Evolutionary conservation across 2,797 vertebrate species (phyloP), one percentile per base, ranked within the genome.

Genomic region (Melopsittacus undulatus): DNA sequence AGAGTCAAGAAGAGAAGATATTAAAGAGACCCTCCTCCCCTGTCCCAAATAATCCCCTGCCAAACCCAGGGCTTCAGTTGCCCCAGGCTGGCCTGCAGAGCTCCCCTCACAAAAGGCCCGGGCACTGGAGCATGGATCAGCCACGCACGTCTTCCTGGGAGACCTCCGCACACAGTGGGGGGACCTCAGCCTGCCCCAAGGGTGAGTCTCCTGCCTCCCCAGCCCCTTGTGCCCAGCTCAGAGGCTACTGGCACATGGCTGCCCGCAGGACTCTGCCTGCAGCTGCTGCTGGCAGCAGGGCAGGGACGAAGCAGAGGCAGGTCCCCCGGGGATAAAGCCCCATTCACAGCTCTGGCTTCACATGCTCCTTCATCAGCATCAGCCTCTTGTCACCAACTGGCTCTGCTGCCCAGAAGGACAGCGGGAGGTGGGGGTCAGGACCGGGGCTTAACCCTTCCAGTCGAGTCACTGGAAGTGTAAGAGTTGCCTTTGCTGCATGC

Each of bases 361-460:
- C 97, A 98, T 97, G 97, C 97, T 96, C 90, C 96, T 97, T 97
- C 97, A 96, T 97, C 97, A 96, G 95, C 97, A 97, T 96, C 96
- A 96, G 97, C 94, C 97, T 97, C 97, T 97, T 98, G 98, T 98
- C 98, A 98, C 98, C 89, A 82, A 97, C 97, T 97, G 97, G 96
- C 94, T 98, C 97, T 97, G 96, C 84, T 89, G 95, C 92, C 96
- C 89, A 94, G 95, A 92, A 87, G 1, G 89, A 89, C 93, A 86
- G 68, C 10, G 3, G 86, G 93, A 93, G 94, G 88, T 94, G 96
- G 97, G 92, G 95, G 91, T 96, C 94, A 93, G 90, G 89, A 63
- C 83, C 38, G 11, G 86, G 40, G 45, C 56, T 96, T 97, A 98
- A 98, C 97, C 75, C 97, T 97, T 97, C 74, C 85, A 52, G 34